Conservation (phyloP, 2,797 vertebrate species). For the Brachymystax lenok region DNA sequence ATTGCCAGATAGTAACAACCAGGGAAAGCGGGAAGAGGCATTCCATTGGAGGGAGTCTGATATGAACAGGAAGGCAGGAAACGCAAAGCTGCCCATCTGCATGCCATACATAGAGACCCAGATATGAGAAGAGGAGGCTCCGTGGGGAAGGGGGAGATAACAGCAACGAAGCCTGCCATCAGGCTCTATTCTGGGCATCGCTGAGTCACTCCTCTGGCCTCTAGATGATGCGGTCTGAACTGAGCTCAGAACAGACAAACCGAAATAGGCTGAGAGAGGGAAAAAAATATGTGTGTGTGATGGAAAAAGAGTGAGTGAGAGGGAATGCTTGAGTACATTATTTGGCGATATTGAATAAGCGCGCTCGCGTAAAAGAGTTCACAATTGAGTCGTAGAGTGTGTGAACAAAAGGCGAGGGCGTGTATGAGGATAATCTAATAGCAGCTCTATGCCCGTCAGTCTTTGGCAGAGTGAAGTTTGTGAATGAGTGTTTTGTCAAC, state of each 20-base stretch:
- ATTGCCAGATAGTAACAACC: not conserved
- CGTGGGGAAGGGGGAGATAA: constrained; percentile 40
- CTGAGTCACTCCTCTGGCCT: constrained; percentile 58
- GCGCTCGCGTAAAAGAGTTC: not conserved
- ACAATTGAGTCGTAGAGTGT: not conserved
- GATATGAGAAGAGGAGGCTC: constrained; percentile 16
- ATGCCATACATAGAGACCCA: not conserved
- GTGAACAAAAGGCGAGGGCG: not conserved
- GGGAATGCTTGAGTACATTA: too few relatives aligned
- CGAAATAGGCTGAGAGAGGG: not conserved
- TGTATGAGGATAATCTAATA: not conserved
- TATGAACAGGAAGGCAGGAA: constrained; percentile 21
- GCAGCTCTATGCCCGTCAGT: not conserved
- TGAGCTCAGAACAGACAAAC: not conserved
- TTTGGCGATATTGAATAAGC: too few relatives aligned
- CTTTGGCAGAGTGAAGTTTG: not conserved
- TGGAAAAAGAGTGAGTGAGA: not conserved
- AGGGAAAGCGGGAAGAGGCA: not conserved
- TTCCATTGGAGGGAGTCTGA: not conserved
- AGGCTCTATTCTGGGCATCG: constrained; percentile 69
- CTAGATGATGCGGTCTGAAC: constrained; percentile 21
- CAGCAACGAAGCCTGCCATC: constrained; percentile 47
- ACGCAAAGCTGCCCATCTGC: constrained; percentile 24
- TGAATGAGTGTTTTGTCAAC: not conserved
- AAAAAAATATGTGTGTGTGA: too few relatives aligned